Evolutionary conservation across 2,113 vertebrate genomes (phyloP).

Genomic region (Pyrgilauda ruficollis): DNA sequence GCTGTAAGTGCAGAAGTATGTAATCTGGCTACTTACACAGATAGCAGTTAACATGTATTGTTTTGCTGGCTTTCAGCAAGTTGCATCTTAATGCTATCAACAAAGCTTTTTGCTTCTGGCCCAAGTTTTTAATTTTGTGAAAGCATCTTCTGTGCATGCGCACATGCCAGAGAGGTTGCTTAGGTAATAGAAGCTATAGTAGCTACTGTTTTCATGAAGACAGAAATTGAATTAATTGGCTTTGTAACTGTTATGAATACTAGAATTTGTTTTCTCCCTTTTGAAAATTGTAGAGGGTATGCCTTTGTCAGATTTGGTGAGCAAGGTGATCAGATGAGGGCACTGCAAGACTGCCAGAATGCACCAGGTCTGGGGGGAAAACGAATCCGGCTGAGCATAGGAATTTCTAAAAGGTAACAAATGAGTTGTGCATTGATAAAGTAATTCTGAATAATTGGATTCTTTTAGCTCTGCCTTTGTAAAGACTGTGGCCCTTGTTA

Average conservation of each 20-base stretch:
- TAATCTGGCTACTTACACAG: background rate
- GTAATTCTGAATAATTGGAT: background rate
- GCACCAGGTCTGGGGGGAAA: slow-evolving; percentile 85
- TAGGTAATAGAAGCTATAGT: background rate
- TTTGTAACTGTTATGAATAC: slow-evolving; percentile 43
- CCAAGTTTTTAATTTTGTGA: background rate
- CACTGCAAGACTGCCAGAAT: slow-evolving; percentile 90
- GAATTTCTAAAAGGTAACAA: slow-evolving; percentile 86
- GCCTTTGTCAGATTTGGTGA: slow-evolving; percentile 90
- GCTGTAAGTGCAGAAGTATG: background rate
- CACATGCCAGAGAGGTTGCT: background rate
- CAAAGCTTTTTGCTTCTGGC: slow-evolving; percentile 13
- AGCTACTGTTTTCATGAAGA: background rate
- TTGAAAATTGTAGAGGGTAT: slow-evolving; percentile 82
- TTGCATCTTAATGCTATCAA: background rate
- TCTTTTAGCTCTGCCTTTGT: slow-evolving; percentile 5
- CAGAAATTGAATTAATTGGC: background rate
- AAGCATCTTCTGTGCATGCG: background rate
- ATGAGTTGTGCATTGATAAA: slow-evolving; percentile 22
- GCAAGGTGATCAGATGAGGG: slow-evolving; percentile 90
- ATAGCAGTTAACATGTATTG: background rate
- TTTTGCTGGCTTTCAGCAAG: background rate
- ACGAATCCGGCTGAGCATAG: slow-evolving; percentile 86
- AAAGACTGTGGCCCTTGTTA: background rate
- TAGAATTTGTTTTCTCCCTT: slow-evolving; percentile 61